Conservation (phyloP, 2,797 vertebrate species). For the Lithobates pipiens region DNA sequence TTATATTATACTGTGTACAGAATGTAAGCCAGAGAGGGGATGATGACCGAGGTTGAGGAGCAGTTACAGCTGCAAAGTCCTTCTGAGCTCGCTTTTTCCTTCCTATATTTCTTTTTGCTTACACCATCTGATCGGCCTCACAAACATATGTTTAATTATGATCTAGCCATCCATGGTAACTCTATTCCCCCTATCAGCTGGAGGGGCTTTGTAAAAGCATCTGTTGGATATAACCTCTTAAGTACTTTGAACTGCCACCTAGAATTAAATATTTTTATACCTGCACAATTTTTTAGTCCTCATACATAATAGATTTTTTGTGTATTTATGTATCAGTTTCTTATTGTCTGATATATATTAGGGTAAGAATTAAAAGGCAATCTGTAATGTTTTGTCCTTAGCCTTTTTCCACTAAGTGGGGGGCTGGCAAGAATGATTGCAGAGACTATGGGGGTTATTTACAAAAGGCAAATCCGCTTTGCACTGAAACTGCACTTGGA, state of each 20-base stretch:
- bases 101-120: slow-evolving; percentile 27
- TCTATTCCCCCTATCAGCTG: slow-evolving; percentile 25
- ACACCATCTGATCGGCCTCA: slow-evolving; percentile 26
- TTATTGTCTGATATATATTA: no score
- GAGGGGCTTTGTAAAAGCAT: slow-evolving; percentile 1
- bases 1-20: neutral
- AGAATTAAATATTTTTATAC: no score
- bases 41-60: neutral
- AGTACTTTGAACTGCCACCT: neutral
- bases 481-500: no score
- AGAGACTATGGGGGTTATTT: no score
- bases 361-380: no score
- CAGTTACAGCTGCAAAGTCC: slow-evolving; percentile 20
- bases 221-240: slow-evolving; percentile 32
- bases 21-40: neutral
- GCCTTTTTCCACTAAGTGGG: no score
- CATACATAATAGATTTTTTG: no score
- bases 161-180: slow-evolving; percentile 43
- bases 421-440: no score
- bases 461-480: no score
- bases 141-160: slow-evolving; percentile 47
- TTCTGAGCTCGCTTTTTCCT: neutral
- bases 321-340: no score
- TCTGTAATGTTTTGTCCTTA: no score
- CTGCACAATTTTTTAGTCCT: no score